phyloP scores from a whole-genome alignment of 2,113 vertebrate genomes.

The Sarotherodon lohbergeri region DNA sequence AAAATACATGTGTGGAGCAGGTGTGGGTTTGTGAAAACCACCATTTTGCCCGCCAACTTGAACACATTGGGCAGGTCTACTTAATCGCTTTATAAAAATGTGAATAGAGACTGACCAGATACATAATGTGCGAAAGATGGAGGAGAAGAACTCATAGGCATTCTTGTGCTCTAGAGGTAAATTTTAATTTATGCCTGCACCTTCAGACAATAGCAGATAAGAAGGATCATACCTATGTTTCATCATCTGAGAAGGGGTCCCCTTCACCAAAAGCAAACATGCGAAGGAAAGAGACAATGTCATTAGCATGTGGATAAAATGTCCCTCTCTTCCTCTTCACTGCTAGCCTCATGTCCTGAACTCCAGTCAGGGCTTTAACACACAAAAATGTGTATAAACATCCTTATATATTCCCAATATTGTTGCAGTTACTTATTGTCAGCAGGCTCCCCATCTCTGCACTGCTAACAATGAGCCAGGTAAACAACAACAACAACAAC shows the following conservation, averaged over 20 bases:
- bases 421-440: not conserved
- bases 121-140: not conserved
- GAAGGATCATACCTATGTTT: not conserved
- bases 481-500: not conserved
- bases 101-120: not conserved
- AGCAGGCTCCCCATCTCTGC: not conserved
- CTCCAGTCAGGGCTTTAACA: not conserved
- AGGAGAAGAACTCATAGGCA: not conserved
- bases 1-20: not conserved
- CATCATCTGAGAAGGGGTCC: rapidly evolving
- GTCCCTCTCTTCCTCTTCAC: not conserved
- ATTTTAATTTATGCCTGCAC: not conserved
- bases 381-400: not conserved
- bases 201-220: not conserved
- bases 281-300: not conserved
- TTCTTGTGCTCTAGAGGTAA: not conserved
- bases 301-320: not conserved
- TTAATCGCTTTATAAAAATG: not conserved
- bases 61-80: not conserved
- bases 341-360: not conserved
- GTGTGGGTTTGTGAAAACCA: not conserved
- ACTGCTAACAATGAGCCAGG: not conserved
- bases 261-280: rapidly evolving
- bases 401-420: not conserved
- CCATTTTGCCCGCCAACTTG: not conserved